Base-by-base conservation (phyloP, 2,113 vertebrate species). In the Myotis lucifugus region DNA sequence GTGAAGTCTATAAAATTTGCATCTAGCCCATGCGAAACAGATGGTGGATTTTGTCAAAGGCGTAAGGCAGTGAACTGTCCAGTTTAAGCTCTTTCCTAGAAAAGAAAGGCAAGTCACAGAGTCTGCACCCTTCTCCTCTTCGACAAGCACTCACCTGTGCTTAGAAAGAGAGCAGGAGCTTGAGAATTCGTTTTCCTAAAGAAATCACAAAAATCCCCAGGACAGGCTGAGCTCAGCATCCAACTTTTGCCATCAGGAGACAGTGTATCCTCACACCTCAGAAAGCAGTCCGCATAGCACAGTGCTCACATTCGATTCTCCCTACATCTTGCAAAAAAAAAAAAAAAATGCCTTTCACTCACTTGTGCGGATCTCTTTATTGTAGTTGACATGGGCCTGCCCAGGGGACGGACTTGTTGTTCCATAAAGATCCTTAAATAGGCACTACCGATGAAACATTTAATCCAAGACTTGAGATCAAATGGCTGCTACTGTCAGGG, bases 401-500 rank as follows among this genome's bases (percentile, higher is more conserved):
- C 97, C 97, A 98, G 93, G 96, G 97, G 98, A 98, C 95, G 93
- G 96, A 98, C 97, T 98, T 98, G 97, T 97, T 98, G 97, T 98
- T 98, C 97, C 96, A 97, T 97, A 98, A 97, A 98, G 97, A 98
- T 98, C 97, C 97, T 98, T 98, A 97, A 98, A 98, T 95, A 98
- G 97, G 95, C 95, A 95, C 95, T 96, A 96, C 97, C 97, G 97
- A 98, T 97, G 97, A 98, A 98, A 98, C 97, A 98, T 98, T 98
- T 98, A 98, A 98, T 98, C 97, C 93, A 97, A 97, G 94, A 87
- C 85, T 96, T 94, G 37, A 96, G 96, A 98, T 98, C 97, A 98
- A 97, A 97, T 97, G 97, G 95, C 97, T 96, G 95, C 96, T 97
- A 96, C 96, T 98, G 97, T 95, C 94, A 95, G 86, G 74, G 97